phyloP scores from a whole-genome alignment of 2,797 vertebrate genomes.

The Tiaroga cobitis region DNA sequence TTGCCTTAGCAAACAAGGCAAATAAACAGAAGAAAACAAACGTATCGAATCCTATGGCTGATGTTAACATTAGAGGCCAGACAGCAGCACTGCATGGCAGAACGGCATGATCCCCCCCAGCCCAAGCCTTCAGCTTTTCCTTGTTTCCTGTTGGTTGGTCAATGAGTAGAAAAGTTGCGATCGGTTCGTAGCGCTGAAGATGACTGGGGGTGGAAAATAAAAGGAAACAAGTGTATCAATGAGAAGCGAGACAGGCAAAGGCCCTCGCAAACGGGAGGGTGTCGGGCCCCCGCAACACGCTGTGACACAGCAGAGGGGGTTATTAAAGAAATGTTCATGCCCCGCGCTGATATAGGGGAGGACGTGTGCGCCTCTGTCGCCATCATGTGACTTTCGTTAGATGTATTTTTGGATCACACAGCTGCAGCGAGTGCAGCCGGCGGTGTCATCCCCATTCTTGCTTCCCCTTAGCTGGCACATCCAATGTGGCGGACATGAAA shows the following conservation, averaged over 20 bases:
- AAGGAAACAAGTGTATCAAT: constrained; percentile 56
- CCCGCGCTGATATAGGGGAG: constrained; percentile 54
- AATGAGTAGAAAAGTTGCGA: constrained; percentile 68
- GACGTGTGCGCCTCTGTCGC: constrained; percentile 26
- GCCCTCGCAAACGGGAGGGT: constrained; percentile 50
- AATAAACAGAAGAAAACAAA: constrained; percentile 69
- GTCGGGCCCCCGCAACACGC: constrained; percentile 23
- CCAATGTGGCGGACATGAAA: constrained; percentile 45
- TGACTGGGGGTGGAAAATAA: constrained; percentile 46
- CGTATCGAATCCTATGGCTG: constrained; percentile 76
- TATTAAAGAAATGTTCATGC: constrained; percentile 63
- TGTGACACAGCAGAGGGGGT: constrained; percentile 52
- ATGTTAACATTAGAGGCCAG: constrained; percentile 71
- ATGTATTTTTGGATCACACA: constrained; percentile 79
- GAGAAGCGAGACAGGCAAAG: constrained; percentile 57
- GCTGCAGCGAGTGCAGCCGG: constrained; percentile 70
- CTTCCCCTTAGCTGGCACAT: constrained; percentile 48
- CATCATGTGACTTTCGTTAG: constrained; percentile 55
- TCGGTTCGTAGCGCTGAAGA: constrained; percentile 50
- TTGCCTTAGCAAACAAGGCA: neutral
- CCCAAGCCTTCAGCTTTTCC: constrained; percentile 60
- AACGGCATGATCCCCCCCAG: constrained; percentile 60
- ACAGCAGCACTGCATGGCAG: constrained; percentile 58
- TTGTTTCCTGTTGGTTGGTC: constrained; percentile 65
- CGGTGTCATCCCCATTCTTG: constrained; percentile 50